phyloP scores from a whole-genome alignment of 2,888 invertebrate genomes.

The Caradrina kadenii region DNA sequence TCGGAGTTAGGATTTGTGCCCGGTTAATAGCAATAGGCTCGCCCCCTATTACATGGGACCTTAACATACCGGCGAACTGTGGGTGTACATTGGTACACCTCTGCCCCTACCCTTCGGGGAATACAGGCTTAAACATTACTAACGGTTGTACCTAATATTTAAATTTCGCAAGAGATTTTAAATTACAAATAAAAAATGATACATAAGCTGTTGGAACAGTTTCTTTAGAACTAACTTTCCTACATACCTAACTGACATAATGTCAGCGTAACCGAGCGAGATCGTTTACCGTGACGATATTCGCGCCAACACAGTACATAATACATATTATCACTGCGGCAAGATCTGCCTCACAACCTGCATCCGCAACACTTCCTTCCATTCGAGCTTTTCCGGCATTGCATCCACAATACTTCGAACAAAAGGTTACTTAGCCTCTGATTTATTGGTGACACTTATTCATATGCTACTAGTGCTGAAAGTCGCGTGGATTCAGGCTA shows the following conservation, averaged over 20 bases:
- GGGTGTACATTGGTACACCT: too few relatives aligned
- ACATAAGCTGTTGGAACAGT: neutral
- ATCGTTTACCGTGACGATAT: constrained; percentile 6
- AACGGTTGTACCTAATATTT: too few relatives aligned
- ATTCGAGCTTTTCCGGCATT: constrained; percentile 25
- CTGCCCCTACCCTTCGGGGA: too few relatives aligned
- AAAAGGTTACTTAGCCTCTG: constrained; percentile 34
- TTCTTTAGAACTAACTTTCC: neutral
- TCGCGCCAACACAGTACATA: constrained; percentile 9
- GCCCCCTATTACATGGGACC: too few relatives aligned
- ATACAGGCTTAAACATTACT: too few relatives aligned
- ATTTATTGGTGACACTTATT: constrained; percentile 32
- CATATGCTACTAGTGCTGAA: constrained; percentile 15
- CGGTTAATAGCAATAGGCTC: too few relatives aligned
- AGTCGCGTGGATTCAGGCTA: constrained; percentile 2
- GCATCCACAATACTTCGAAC: constrained; percentile 22
- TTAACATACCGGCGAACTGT: too few relatives aligned
- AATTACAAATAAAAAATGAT: neutral
- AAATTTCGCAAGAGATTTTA: too few relatives aligned
- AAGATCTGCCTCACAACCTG: constrained; percentile 18
- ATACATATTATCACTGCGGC: constrained; percentile 14
- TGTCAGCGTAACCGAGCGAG: neutral
- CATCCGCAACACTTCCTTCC: constrained; percentile 10
- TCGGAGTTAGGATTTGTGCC: too few relatives aligned
- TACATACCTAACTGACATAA: neutral